phyloP scores from a whole-genome alignment of 2,113 vertebrate genomes.

The Plectropomus leopardus region DNA sequence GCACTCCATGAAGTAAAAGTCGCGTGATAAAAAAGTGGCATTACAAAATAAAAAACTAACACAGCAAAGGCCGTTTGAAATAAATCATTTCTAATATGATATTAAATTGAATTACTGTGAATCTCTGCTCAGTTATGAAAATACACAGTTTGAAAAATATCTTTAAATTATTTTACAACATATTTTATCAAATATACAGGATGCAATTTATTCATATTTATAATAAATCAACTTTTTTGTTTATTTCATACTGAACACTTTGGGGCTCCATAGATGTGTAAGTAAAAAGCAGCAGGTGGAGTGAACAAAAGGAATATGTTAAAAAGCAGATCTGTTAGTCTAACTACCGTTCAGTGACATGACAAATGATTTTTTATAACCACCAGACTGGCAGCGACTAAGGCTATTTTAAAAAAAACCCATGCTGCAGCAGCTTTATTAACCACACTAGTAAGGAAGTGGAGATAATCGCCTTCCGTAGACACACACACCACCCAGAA shows the following conservation, averaged over 20 bases:
- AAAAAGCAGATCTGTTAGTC: not conserved
- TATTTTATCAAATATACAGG: too few relatives aligned
- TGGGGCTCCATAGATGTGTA: not conserved
- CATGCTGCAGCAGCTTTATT: not conserved
- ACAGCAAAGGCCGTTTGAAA: too few relatives aligned
- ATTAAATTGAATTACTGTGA: too few relatives aligned
- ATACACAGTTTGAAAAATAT: too few relatives aligned
- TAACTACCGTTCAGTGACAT: not conserved
- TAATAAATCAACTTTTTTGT: not conserved
- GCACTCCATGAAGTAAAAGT: too few relatives aligned
- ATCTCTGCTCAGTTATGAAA: too few relatives aligned
- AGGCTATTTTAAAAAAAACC: not conserved
- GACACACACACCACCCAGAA: not conserved
- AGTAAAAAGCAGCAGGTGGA: not conserved
- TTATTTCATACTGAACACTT: not conserved
- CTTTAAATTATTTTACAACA: too few relatives aligned
- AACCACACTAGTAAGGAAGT: conserved; percentile 1
- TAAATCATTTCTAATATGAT: too few relatives aligned
- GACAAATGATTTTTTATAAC: not conserved
- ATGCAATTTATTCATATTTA: not conserved
- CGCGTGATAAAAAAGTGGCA: too few relatives aligned
- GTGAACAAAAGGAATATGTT: not conserved
- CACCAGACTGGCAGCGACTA: not conserved
- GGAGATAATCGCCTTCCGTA: not conserved
- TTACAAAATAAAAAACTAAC: too few relatives aligned